These are phyloP conservation scores for Numida meleagris DNA, from an alignment of 2,113 vertebrate genomes.

Conservation along the genomic window DNA sequence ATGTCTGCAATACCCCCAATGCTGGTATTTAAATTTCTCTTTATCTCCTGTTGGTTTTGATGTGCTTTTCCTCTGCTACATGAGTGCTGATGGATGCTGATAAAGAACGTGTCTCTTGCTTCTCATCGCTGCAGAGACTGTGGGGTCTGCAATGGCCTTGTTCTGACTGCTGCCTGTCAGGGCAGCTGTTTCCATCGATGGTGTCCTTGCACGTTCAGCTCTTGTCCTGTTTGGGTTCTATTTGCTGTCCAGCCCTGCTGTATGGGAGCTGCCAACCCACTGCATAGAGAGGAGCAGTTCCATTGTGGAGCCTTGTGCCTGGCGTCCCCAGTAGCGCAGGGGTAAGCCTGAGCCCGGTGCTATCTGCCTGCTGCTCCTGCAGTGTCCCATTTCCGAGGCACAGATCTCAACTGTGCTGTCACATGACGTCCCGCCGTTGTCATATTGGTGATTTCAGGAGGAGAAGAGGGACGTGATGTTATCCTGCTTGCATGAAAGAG, in stretches of 20 bases:
- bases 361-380: rapidly evolving
- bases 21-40: background rate
- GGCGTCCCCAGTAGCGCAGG: rapidly evolving
- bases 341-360: background rate
- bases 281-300: background rate
- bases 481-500: background rate
- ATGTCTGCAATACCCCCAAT: background rate
- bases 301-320: background rate
- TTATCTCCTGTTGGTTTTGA: background rate
- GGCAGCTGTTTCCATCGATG: background rate
- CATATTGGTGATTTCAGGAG: background rate
- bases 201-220: background rate
- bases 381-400: background rate
- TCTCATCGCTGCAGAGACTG: rapidly evolving
- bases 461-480: background rate
- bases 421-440: background rate
- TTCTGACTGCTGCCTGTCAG: background rate
- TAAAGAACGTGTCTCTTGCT: background rate
- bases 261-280: background rate
- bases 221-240: slow-evolving; percentile 4
- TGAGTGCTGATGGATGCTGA: background rate
- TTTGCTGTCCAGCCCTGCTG: background rate
- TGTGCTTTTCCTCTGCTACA: background rate
- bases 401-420: background rate
- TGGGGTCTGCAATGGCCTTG: background rate